Evolutionary conservation across 2,888 invertebrate species (phyloP), one percentile per base, ranked within the genome.

Genomic region (Philaethria dido): DNA sequence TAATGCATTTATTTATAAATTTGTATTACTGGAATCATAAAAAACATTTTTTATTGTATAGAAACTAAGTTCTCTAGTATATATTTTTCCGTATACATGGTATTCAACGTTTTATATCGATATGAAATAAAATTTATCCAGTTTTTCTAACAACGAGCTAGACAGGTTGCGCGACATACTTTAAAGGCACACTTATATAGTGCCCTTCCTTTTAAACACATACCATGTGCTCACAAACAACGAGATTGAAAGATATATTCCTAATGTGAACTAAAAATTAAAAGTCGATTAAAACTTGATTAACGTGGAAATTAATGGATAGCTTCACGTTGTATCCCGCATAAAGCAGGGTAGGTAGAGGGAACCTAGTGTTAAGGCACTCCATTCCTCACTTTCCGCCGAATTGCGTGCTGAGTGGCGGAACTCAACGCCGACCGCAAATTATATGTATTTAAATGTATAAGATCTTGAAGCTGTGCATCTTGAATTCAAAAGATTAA

Each of bases 101-200:
- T 39, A 13, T 39, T 39, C 39, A 33, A 33, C 39, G 13, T 39
- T 39, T 47, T 14, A 33, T 13, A 44, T 33, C 8, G 33, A 13
- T n/a, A 60, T 29, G 22, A 18, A 29, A 44, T 33, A 57, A 42
- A 44, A 29, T 14, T 3, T 45, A 18, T 60, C 60, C 20, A 45
- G 18, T 33, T 52, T 52, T 52, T 52, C 33, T 45, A 33, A 25
- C 13, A 50, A 45, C 44, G 13, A 16, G 60, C 33, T 42, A 29
- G 61, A 69, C 74, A 63, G 66, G 69, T 69, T 72, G 59, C 36
- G 20, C 71, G 79, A 75, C 77, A 77, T 74, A 77, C 77, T 62
- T 69, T 52, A 36, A 69, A 76, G 74, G 76, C 79, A 78, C 54
- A 78, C 77, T 77, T 78, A 59, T 55, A 14, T 66, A 72, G 60